Evolutionary conservation across 2,888 invertebrate genomes (phyloP).

Genomic region (Tromatobia lineatoria): DNA sequence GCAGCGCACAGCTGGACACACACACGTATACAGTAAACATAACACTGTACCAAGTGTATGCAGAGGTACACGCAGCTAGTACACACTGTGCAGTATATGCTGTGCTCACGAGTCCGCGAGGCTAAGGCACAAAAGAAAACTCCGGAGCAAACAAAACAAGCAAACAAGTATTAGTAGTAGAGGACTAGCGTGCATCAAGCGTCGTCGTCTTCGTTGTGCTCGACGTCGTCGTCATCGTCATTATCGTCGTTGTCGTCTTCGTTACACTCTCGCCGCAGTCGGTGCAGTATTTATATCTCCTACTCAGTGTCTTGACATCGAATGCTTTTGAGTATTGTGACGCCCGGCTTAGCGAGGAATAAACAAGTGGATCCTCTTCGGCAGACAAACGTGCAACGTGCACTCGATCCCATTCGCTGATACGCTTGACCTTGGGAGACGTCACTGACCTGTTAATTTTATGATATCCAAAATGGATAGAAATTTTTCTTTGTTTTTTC

Average conservation of each 20-base stretch:
- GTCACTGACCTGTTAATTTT: neutral
- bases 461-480: neutral
- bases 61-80: slow-evolving; percentile 27
- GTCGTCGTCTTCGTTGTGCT: slow-evolving; percentile 39
- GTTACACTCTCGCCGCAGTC: slow-evolving; percentile 36
- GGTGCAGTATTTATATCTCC: slow-evolving; percentile 66
- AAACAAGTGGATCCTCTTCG: slow-evolving; percentile 56
- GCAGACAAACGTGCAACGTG: neutral
- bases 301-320: slow-evolving; percentile 23
- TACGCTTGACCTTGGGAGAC: neutral
- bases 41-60: slow-evolving; percentile 14
- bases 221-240: slow-evolving; percentile 16
- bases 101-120: slow-evolving; percentile 39
- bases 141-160: slow-evolving; percentile 79
- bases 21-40: slow-evolving; percentile 39
- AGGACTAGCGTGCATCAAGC: slow-evolving; percentile 14
- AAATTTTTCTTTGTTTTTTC: too few species aligned
- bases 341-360: slow-evolving; percentile 16
- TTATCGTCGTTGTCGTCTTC: neutral
- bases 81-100: slow-evolving; percentile 15
- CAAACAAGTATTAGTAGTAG: slow-evolving; percentile 73
- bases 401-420: neutral
- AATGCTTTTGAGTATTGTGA: slow-evolving; percentile 14
- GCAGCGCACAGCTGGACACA: slow-evolving; percentile 80
- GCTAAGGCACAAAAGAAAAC: slow-evolving; percentile 77